These are phyloP conservation scores for Parapsyche elsis DNA, from an alignment of 1,140 invertebrate species.

Conservation along the genomic window DNA sequence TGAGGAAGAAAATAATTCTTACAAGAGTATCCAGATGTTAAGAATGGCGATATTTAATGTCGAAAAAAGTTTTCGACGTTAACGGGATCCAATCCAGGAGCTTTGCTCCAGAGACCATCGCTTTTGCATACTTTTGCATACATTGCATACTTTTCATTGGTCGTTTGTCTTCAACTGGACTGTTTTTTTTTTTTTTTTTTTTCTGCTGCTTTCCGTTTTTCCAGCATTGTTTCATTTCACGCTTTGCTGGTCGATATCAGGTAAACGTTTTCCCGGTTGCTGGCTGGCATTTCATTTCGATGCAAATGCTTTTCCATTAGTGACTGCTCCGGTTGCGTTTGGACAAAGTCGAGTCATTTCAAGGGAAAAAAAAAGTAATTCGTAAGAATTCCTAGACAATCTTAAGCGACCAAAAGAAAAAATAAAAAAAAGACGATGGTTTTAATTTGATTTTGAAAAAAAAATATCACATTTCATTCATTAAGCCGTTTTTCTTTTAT, in stretches of 20 bases:
- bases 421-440: background rate
- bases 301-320: conserved; percentile 11
- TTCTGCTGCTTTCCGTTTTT: background rate
- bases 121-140: too few relatives aligned
- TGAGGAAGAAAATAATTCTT: too few relatives aligned
- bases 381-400: background rate
- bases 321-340: background rate
- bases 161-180: background rate
- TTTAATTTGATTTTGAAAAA: background rate
- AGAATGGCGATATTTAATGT: too few relatives aligned
- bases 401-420: background rate
- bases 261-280: background rate
- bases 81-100: too few relatives aligned
- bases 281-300: background rate
- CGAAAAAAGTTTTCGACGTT: too few relatives aligned
- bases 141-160: background rate
- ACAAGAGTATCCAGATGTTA: too few relatives aligned
- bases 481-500: background rate
- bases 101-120: too few relatives aligned
- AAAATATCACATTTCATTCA: background rate
- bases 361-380: background rate
- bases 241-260: conserved; percentile 2
- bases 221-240: background rate
- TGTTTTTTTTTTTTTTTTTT: background rate
- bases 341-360: background rate